Base-by-base conservation (phyloP, 2,888 invertebrate species). In the Philereme vetulata region DNA sequence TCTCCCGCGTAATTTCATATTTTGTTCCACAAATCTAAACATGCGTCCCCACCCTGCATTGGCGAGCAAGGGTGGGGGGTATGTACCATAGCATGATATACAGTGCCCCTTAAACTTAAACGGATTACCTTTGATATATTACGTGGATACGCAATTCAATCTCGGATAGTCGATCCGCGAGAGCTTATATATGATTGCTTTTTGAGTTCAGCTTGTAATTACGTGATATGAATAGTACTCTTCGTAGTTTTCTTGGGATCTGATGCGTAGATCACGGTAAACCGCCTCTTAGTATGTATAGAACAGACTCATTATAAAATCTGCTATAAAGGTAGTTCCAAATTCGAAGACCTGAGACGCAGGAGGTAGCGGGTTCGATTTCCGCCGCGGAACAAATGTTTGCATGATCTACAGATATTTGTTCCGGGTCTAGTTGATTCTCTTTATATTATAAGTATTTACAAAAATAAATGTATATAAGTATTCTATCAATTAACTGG, bases 51-150 rank as follows among this genome's bases (percentile, higher is more conserved):
- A 80, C 87, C 89, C 86, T 82, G 89, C 86, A 88, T 88, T 89
- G 90, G 75, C 88, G 86, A 86, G 89, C 89, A 88, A 88, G 76
- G 86, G 85, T 75, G 80, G 83, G 80, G 83, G 78, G 77, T 84
- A 82, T 85, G 82, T 85, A 87, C 85, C 84, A 78, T 86, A 79
- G 71, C 85, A 90, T 91, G 90, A 90, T 90, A 89, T 87, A 91
- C 86, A 88, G 86, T 87, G 86, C 87, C 82, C 84, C 88, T 88
- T 89, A 90, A 89, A 89, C 89, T 88, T 90, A 90, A 91, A 88
- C 88, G 90, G 91, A 90, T 90, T 91, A 90, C 90, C 90, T 90
- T 89, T 91, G 91, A 91, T 90, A 89, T 90, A 91, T 90, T 89
- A 88, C 88, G 81, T 80, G 87, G 86, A 86, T 87, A 80, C 84